Evolutionary conservation across 1,140 invertebrate species (phyloP), one percentile per base, ranked within the genome.

Genomic region (Melanaphis sacchari): DNA sequence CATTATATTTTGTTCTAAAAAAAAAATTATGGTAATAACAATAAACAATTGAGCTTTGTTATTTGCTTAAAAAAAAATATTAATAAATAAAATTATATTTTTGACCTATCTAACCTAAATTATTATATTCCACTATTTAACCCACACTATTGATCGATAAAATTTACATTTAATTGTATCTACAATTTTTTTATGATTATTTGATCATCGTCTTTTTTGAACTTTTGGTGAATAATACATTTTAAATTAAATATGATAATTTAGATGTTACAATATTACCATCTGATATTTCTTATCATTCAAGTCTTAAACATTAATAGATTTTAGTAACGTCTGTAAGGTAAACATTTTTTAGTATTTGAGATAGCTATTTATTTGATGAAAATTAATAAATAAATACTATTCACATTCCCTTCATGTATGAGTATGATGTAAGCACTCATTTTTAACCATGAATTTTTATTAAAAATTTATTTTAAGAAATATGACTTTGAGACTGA

Each of bases 41-140:
- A 87, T n/a, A 87, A 88, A 49, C n/a, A 49, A 46, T 46, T 87
- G 15, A 87, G 41, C 40, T 87, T 87, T 87, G 15, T 87, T 87
- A 46, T 87, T 87, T 49, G 6, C 7, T 85, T 31, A 38, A 24
- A 82, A 31, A 81, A 84, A 85, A 43, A 85, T 31, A 41, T 43
- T 40, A 87, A 87, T 87, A n/a, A 87, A 87, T 4, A 87, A 46
- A 87, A 87, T 36, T 43, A 46, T 87, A 31, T 43, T 36, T 36
- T 88, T 88, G 5, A 22, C 22, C 87, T 54, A 26, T 18, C 31
- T n/a, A 66, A 66, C 31, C 31, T 76, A n/a, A 89, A 52, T 89
- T 89, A 54, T 89, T 89, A 36, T 89, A 36, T 6, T 22, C 22
- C 24, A 21, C 22, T 88, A 36, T 15, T 41, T n/a, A 46, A 43